Evolutionary conservation across 2,113 vertebrate species (phyloP), one percentile per base, ranked within the genome.

Genomic region (Dissostichus mawsoni): DNA sequence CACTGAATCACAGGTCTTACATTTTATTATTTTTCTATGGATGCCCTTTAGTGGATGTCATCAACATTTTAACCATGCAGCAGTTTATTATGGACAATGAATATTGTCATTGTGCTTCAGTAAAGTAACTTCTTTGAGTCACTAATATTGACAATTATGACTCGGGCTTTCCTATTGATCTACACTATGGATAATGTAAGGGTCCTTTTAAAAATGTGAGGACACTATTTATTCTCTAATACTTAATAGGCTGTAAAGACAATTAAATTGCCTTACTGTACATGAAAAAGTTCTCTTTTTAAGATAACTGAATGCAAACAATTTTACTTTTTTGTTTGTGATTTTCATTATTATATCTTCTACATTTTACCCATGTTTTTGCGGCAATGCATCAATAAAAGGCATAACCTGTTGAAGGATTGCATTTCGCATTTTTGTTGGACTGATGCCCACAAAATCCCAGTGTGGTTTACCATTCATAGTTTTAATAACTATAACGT

Each of bases 21-120:
- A 18, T 9, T 18, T 25, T 52, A 4, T 16, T 13, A 10, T 36
- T 41, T 20, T 63, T 44, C 25, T 16, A 2, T 47, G 71, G 71
- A 25, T 66, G 84, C 86, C 90, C 86, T 77, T 91, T 91, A 78
- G 47, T 87, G 91, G 77, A 65, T 47, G 18, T 23, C 17, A 41
- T 57, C 4, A 61, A 59, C 3, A 59, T 5, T 41, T 1, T 0
- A 25, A 20, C 45, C 14, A 8, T 47, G 11, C 17, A 50, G 57
- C 8, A 57, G 17, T 23, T 45, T 61, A 11, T 48, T 13, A 14
- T 61, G 14, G 41, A 48, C 1, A 16, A 33, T 33, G 29, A 33
- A 9, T 36, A 17, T 7, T 20, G 59, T 44, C 33, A 63, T 44
- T 44, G 36, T 45, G 12, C 20, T 11, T 20, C 18, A 36, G 48